Conservation (phyloP, 2,797 vertebrate genomes). For the Hyperoplus lanceolatus region DNA sequence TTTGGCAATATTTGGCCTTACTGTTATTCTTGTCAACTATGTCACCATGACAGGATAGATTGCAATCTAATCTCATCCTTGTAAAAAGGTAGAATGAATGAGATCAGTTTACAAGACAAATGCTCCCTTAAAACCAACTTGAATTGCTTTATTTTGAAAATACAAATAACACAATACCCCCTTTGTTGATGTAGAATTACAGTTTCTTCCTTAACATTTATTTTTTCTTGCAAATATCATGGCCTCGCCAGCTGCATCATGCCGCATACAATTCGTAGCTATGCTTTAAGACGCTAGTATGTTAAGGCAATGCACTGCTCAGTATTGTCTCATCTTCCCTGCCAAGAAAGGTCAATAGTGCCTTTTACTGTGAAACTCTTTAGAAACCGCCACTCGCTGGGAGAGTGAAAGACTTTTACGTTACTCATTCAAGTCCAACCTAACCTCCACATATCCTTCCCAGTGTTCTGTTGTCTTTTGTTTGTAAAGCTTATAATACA, state of each 20-base stretch:
- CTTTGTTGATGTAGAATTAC: neutral
- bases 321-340: neutral
- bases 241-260: neutral
- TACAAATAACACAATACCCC: neutral
- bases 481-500: neutral
- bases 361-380: neutral
- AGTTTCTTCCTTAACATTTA: neutral
- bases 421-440: neutral
- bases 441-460: neutral
- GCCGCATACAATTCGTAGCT: neutral
- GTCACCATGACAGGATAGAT: neutral
- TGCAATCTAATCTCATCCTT: neutral
- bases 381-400: neutral
- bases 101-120: neutral
- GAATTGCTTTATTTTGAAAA: neutral
- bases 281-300: neutral
- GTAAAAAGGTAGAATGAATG: neutral
- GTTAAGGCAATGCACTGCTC: conserved; percentile 19
- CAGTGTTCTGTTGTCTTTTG: neutral
- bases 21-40: neutral
- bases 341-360: neutral
- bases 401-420: conserved; percentile 10
- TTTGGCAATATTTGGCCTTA: too few relatives aligned
- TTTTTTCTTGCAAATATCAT: neutral
- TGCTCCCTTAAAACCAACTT: neutral